Evolutionary conservation across 1,140 invertebrate genomes (phyloP).

Genomic region (Drosophila bocki): DNA sequence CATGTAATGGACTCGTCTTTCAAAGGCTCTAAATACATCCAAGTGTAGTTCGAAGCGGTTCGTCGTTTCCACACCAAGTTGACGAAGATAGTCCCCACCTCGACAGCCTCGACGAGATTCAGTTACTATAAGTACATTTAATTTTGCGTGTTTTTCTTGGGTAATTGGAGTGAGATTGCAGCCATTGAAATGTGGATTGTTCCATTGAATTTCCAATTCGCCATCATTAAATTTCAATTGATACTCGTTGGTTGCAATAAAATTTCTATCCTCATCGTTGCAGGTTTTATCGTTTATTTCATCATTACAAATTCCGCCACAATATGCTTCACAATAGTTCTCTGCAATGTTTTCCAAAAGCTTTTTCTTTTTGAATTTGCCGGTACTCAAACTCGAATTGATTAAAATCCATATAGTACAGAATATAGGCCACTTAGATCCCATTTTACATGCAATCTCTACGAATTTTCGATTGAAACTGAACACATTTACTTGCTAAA

Average conservation of each 20-base stretch:
- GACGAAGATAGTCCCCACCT: constrained; percentile 8
- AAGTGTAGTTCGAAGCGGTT: constrained; percentile 12
- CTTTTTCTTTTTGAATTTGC: background rate
- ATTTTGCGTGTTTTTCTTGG: background rate
- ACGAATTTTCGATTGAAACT: background rate
- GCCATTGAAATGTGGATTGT: background rate
- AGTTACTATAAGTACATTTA: constrained; percentile 2
- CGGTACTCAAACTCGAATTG: background rate
- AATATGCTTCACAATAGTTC: constrained; percentile 11
- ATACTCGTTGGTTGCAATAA: constrained; percentile 7
- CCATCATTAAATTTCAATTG: constrained; percentile 8
- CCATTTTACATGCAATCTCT: background rate
- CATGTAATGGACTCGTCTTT: constrained; percentile 8
- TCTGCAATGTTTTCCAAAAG: constrained; percentile 3
- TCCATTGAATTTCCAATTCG: constrained; percentile 17
- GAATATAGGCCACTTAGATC: background rate
- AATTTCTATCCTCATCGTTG: constrained; percentile 9
- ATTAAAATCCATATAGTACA: background rate
- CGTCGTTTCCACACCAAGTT: constrained; percentile 15
- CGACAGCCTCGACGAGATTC: background rate
- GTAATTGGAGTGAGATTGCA: constrained; percentile 1
- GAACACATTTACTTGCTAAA: no score
- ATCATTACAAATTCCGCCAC: background rate
- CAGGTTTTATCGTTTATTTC: background rate
- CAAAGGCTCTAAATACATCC: background rate